Evolutionary conservation across 2,888 invertebrate species (phyloP).

Genomic region (Zygothrica quintamaculata): DNA sequence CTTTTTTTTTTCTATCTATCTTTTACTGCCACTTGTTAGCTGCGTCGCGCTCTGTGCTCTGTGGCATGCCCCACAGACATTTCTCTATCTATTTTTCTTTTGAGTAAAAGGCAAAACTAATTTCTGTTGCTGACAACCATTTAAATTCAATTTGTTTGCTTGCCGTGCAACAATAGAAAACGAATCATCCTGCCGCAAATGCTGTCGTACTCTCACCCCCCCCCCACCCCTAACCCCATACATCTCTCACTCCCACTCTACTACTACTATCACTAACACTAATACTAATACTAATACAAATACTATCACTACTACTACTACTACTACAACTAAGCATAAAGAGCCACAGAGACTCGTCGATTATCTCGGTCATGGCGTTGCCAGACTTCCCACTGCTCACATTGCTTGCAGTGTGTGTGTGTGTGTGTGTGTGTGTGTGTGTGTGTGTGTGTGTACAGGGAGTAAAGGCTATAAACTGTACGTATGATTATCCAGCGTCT

Average conservation of each 20-base stretch:
- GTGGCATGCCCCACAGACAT: background rate
- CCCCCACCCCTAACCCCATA: background rate
- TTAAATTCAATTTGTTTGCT: slow-evolving; percentile 70
- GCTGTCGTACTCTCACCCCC: too few relatives aligned
- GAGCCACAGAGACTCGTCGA: slow-evolving; percentile 31
- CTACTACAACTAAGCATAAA: too few relatives aligned
- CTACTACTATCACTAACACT: slow-evolving; percentile 14
- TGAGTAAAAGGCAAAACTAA: slow-evolving; percentile 71
- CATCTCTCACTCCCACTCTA: background rate
- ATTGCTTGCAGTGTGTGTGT: too few relatives aligned
- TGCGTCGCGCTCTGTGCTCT: background rate
- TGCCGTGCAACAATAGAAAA: slow-evolving; percentile 40
- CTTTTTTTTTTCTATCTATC: slow-evolving; percentile 30
- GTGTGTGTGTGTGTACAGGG: too few relatives aligned
- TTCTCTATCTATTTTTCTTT: slow-evolving; percentile 37
- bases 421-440: too few relatives aligned
- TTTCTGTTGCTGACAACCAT: slow-evolving; percentile 74
- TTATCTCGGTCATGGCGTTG: slow-evolving; percentile 26
- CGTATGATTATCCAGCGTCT: slow-evolving; percentile 41
- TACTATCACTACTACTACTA: too few relatives aligned
- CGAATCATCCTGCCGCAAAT: slow-evolving; percentile 17
- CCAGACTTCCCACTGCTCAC: too few relatives aligned
- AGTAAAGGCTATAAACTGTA: slow-evolving; percentile 10
- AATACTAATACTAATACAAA: too few relatives aligned
- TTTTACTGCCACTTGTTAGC: slow-evolving; percentile 27